Evolutionary conservation across 2,888 invertebrate genomes (phyloP).

Genomic region (Caenorhabditis sp.): DNA sequence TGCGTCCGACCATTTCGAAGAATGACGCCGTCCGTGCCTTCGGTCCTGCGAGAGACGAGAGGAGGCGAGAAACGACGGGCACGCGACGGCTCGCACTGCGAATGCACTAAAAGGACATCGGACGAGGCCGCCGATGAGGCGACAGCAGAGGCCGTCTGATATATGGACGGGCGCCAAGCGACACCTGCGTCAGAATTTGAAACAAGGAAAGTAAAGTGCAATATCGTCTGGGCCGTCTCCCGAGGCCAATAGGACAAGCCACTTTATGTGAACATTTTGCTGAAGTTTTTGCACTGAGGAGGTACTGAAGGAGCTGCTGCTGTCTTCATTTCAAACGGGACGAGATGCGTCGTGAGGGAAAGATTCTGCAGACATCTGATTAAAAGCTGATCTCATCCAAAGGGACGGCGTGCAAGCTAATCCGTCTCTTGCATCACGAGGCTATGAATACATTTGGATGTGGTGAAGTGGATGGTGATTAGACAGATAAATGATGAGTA

Average conservation of each 20-base stretch:
- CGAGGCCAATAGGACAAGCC: neutral
- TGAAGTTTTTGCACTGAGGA: no score
- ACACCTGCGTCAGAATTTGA: slow-evolving; percentile 27
- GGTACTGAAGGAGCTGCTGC: neutral
- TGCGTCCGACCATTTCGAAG: neutral
- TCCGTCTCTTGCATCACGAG: neutral
- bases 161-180: slow-evolving; percentile 15
- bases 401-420: neutral
- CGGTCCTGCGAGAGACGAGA: neutral
- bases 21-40: neutral
- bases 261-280: no score
- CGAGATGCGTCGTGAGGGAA: no score
- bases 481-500: slow-evolving; percentile 43
- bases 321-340: no score
- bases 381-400: no score
- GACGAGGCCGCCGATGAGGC: neutral
- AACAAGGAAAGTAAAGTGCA: slow-evolving; percentile 1
- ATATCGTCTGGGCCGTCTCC: neutral
- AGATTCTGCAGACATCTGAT: no score
- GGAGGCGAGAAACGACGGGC: neutral
- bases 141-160: slow-evolving; percentile 6
- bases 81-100: slow-evolving; percentile 20
- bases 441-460: slow-evolving; percentile 20
- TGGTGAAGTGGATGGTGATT: slow-evolving; percentile 29
- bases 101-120: slow-evolving; percentile 48